phyloP scores from a whole-genome alignment of 2,797 vertebrate species.

The Natrix natrix region DNA sequence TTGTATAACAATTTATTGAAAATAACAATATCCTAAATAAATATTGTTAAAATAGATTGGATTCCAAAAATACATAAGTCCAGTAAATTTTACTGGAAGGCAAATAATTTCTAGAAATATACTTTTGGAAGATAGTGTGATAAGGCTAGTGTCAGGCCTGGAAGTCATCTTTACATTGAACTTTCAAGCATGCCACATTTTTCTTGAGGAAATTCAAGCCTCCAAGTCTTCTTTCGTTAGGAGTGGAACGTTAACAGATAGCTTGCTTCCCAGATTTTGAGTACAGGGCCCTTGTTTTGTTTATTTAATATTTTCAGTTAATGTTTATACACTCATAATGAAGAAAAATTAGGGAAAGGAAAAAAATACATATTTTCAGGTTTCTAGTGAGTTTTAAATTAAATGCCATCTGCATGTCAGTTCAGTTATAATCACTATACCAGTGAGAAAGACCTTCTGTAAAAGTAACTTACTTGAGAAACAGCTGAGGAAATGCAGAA shows the following conservation, averaged over 20 bases:
- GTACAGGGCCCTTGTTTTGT: background rate
- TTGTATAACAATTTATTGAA: background rate
- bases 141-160: background rate
- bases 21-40: background rate
- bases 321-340: background rate
- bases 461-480: background rate
- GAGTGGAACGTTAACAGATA: no score
- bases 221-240: no score
- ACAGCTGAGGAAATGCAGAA: background rate
- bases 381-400: background rate
- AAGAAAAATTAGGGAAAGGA: background rate
- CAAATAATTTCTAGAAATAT: background rate
- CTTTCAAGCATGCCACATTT: no score
- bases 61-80: background rate
- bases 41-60: background rate
- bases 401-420: background rate
- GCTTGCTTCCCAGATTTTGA: background rate
- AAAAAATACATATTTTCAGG: background rate
- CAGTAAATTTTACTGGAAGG: background rate
- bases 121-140: background rate
- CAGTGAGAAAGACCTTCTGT: background rate
- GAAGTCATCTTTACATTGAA: no score
- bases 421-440: background rate
- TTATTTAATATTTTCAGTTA: background rate
- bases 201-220: no score